Percentiles rank a stretch among this genome's conserved stretches.
Evolutionary conservation across 2,113 vertebrate species (phyloP).

Genomic region (Lathamus discolor): DNA sequence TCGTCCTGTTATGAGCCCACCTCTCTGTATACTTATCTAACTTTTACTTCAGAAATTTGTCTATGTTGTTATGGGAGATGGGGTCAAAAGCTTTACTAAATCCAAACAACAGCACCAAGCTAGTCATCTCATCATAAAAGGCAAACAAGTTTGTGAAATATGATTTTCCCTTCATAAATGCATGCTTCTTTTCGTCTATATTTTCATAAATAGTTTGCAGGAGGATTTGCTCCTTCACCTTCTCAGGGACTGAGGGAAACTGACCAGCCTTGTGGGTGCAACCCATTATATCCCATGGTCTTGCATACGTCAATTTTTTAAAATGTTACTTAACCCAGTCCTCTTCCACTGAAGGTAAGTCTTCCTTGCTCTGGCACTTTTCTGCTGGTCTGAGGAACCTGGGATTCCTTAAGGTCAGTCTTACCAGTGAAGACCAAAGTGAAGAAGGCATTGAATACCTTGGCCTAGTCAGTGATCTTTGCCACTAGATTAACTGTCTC

Average conservation of each 20-base stretch:
- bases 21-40: neutral
- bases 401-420: neutral
- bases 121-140: neutral
- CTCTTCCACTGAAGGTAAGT: neutral
- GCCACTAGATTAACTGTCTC: neutral
- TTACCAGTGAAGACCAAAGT: neutral
- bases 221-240: neutral
- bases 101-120: neutral
- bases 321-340: neutral
- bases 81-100: neutral
- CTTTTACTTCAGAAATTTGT: neutral
- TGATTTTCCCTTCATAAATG: neutral
- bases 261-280: neutral
- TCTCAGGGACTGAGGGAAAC: neutral
- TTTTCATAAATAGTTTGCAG: neutral
- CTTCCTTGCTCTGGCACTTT: neutral
- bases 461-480: neutral
- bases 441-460: neutral
- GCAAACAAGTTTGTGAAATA: neutral
- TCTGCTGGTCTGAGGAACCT: neutral
- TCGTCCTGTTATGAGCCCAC: neutral
- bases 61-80: neutral
- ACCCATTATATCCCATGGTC: neutral
- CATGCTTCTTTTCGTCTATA: neutral
- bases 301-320: neutral